Evolutionary conservation across 2,888 invertebrate genomes (phyloP).

Genomic region (Andrena haemorrhoa): DNA sequence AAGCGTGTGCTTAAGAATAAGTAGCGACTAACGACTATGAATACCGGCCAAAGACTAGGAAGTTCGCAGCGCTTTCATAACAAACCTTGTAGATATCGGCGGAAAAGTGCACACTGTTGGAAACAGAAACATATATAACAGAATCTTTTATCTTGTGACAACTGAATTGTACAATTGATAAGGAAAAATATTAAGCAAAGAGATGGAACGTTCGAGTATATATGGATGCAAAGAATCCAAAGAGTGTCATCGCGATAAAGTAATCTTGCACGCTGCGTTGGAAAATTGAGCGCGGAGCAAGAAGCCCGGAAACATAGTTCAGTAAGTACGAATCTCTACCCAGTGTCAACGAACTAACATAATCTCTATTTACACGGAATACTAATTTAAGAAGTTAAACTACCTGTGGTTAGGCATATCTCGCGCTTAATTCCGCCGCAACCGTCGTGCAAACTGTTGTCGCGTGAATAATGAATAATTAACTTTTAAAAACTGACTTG

Average conservation of each 20-base stretch:
- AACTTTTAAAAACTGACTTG: background rate
- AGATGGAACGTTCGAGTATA: slow-evolving; percentile 9
- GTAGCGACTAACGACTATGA: too few relatives aligned
- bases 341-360: slow-evolving; percentile 35
- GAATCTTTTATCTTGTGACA: slow-evolving; percentile 3
- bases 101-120: background rate
- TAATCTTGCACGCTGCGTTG: slow-evolving; percentile 3
- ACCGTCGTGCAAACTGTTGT: slow-evolving; percentile 1
- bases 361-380: slow-evolving; percentile 36
- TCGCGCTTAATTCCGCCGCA: background rate
- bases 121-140: background rate
- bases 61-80: background rate
- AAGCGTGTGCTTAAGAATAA: too few relatives aligned
- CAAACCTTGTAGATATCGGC: background rate
- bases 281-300: background rate
- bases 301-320: slow-evolving; percentile 24
- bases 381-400: slow-evolving; percentile 33
- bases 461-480: slow-evolving; percentile 17
- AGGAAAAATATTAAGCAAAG: background rate
- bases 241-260: slow-evolving; percentile 40
- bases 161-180: background rate
- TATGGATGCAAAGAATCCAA: slow-evolving; percentile 20
- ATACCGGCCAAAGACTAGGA: too few relatives aligned
- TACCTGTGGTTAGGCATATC: background rate
- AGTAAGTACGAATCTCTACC: slow-evolving; percentile 10